Percentiles rank a stretch among this genome's conserved stretches.
Evolutionary conservation across 2,888 invertebrate species (phyloP).

Genomic region (Nemoura dubitans): DNA sequence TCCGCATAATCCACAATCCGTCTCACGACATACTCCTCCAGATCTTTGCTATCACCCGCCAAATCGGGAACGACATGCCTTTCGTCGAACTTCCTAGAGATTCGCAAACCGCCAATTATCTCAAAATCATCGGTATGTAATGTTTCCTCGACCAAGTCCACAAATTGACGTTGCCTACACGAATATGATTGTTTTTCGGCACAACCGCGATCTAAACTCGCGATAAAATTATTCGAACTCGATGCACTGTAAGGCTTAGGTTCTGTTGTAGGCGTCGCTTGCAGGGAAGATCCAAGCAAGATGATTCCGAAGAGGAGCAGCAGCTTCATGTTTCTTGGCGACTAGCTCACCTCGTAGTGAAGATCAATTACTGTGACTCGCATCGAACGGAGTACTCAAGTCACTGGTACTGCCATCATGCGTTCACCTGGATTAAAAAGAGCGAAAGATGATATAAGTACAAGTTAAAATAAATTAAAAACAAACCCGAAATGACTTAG

Average conservation of each 20-base stretch:
- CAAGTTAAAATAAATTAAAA: background rate
- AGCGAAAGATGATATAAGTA: slow-evolving; percentile 31
- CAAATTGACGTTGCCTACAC: slow-evolving; percentile 2
- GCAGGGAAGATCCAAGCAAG: background rate
- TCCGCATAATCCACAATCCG: slow-evolving; percentile 19
- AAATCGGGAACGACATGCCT: background rate
- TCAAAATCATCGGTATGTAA: slow-evolving; percentile 1
- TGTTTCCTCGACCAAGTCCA: slow-evolving; percentile 9
- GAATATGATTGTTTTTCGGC: background rate
- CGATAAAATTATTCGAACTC: background rate
- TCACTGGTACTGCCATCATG: background rate
- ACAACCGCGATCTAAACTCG: slow-evolving; percentile 8
- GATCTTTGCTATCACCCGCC: slow-evolving; percentile 13
- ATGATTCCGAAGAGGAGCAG: background rate
- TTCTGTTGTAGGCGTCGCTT: background rate
- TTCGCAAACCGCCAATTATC: background rate
- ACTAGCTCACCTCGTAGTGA: background rate
- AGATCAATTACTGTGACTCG: slow-evolving; percentile 14
- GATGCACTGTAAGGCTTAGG: background rate
- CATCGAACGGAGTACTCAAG: background rate
- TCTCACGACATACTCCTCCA: slow-evolving; percentile 13
- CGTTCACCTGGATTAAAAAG: background rate
- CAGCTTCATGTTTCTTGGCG: slow-evolving; percentile 4
- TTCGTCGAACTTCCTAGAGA: background rate
- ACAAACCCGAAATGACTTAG: background rate